Percentiles rank a stretch among this genome's conserved stretches.
Conservation (phyloP, 2,888 invertebrate species). For the Drosophila pseudotakahashii region DNA sequence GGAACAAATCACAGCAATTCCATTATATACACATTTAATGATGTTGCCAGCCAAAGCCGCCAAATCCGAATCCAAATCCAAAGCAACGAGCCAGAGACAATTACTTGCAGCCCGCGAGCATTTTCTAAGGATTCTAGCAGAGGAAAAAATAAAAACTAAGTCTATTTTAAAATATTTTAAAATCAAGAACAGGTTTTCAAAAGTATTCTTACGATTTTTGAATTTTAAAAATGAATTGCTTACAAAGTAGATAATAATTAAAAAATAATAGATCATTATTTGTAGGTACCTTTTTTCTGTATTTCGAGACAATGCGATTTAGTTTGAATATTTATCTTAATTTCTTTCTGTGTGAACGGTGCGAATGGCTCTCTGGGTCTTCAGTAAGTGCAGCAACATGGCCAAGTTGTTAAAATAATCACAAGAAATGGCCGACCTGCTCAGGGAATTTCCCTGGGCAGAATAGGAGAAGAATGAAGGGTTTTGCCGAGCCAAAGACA, state of each 20-base stretch:
- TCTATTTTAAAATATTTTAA: no score
- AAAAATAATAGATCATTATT: no score
- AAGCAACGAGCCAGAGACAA: slow-evolving; percentile 71
- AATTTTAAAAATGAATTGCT: no score
- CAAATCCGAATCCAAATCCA: slow-evolving; percentile 54
- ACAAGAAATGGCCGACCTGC: slow-evolving; percentile 57
- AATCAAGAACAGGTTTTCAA: no score
- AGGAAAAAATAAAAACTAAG: neutral
- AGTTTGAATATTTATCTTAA: neutral
- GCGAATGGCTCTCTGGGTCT: slow-evolving; percentile 16
- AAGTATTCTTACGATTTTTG: no score
- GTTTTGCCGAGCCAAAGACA: slow-evolving; percentile 27
- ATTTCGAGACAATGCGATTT: no score
- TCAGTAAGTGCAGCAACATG: slow-evolving; percentile 56
- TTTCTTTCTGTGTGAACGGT: slow-evolving; percentile 7
- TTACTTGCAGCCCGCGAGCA: slow-evolving; percentile 78
- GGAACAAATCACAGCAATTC: slow-evolving; percentile 78
- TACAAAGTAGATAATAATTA: no score
- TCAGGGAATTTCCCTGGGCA: slow-evolving; percentile 15
- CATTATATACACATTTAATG: slow-evolving; percentile 79
- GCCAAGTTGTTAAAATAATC: slow-evolving; percentile 70
- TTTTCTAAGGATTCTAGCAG: slow-evolving; percentile 59
- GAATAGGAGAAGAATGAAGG: slow-evolving; percentile 10
- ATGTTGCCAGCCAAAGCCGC: slow-evolving; percentile 61
- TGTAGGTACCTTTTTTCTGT: no score